Conservation (phyloP, 2,888 invertebrate genomes). For the Sminthurinus aureus region DNA sequence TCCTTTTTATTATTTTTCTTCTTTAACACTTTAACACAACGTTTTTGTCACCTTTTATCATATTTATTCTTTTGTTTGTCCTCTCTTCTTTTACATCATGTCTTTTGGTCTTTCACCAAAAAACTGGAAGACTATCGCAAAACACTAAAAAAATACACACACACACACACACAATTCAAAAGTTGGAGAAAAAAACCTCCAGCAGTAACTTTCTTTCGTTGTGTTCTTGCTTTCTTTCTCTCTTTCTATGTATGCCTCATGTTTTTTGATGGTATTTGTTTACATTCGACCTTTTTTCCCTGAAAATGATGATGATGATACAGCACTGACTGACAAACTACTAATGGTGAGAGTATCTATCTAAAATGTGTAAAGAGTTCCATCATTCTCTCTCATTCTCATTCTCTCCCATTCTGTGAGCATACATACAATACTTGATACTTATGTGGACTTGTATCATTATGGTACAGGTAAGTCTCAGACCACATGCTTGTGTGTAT, state of each 20-base stretch:
- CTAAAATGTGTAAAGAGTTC: neutral
- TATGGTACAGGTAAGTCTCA: no score
- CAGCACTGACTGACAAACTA: constrained; percentile 27
- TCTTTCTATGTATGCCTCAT: no score
- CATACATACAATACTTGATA: neutral
- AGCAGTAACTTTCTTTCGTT: no score
- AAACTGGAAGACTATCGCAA: neutral
- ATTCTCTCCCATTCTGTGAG: no score
- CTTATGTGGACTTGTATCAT: no score
- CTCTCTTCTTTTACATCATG: neutral
- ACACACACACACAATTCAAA: no score
- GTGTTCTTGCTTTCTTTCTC: no score
- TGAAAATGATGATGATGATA: neutral
- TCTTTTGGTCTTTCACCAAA: neutral
- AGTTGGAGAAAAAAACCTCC: no score
- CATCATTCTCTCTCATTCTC: constrained; percentile 9
- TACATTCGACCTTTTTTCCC: neutral
- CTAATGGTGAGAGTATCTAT: constrained; percentile 7
- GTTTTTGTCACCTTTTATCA: no score
- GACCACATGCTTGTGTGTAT: no score
- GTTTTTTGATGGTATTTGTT: neutral
- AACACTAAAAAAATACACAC: no score
- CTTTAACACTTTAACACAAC: neutral
- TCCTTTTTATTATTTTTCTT: neutral
- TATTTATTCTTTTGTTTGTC: neutral